These are phyloP conservation scores for Sylvicapra grimmia DNA, from an alignment of 2,113 vertebrate species.

Conservation along the genomic window DNA sequence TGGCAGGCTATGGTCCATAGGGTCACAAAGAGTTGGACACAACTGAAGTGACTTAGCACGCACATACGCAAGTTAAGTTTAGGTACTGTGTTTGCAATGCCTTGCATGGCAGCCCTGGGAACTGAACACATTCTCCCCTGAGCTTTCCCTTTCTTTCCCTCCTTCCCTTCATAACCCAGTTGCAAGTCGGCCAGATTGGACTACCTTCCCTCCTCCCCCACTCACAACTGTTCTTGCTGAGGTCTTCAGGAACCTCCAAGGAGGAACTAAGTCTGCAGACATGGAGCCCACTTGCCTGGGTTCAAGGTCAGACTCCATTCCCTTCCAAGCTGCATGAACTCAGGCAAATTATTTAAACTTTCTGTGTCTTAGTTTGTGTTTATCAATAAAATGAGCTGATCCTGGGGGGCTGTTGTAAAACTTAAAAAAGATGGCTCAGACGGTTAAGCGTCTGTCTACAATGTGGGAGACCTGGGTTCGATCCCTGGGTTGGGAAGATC, in stretches of 20 bases:
- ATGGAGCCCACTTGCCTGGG: not conserved
- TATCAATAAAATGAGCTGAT: not conserved
- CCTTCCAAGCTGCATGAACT: not conserved
- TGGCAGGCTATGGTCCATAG: not conserved
- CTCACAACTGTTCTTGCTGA: not conserved
- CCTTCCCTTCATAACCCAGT: not conserved
- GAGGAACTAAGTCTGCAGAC: not conserved
- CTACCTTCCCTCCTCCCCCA: not conserved
- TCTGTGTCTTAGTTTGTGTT: slow-evolving; percentile 12
- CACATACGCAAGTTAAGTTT: not conserved
- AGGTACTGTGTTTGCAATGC: not conserved
- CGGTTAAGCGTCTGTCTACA: too few relatives aligned
- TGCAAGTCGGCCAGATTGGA: not conserved
- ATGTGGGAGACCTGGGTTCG: too few relatives aligned
- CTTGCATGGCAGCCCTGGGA: not conserved
- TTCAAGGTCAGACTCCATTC: not conserved
- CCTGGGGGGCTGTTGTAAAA: not conserved
- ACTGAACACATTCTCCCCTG: not conserved
- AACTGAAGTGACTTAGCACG: not conserved
- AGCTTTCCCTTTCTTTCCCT: not conserved
- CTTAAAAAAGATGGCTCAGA: not conserved
- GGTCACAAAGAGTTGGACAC: not conserved
- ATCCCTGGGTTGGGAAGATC: too few relatives aligned
- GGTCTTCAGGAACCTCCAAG: not conserved
- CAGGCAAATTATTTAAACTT: not conserved